Evolutionary conservation across 1,140 invertebrate genomes (phyloP).

Genomic region (Drosophila kohkoa): DNA sequence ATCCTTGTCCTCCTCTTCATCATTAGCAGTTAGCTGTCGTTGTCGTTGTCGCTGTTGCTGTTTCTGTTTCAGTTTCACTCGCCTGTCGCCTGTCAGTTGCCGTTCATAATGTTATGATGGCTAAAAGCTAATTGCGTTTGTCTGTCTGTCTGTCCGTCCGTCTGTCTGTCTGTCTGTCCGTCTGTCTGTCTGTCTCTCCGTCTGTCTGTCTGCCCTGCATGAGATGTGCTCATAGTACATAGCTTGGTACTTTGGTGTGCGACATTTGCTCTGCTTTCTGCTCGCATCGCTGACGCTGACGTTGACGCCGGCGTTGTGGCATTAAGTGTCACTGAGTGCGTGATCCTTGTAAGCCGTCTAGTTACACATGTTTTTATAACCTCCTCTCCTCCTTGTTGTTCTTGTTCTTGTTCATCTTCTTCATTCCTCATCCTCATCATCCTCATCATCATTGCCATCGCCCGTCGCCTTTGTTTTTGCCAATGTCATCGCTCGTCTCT

Average conservation of each 20-base stretch:
- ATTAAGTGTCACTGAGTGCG: constrained; percentile 82
- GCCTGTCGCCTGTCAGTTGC: constrained; percentile 62
- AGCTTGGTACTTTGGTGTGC: constrained; percentile 2
- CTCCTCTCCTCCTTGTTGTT: constrained; percentile 25
- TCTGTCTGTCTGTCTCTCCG: not conserved
- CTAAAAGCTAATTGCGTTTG: constrained; percentile 83
- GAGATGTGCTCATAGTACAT: too few species aligned
- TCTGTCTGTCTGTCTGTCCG: not conserved
- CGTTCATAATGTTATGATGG: constrained; percentile 82
- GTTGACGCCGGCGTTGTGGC: constrained; percentile 45
- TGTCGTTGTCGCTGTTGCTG: constrained; percentile 9
- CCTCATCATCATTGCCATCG: constrained; percentile 6
- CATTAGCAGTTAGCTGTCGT: constrained; percentile 71
- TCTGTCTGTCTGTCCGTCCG: constrained; percentile 45
- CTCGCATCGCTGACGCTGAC: constrained; percentile 10
- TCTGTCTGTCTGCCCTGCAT: not conserved
- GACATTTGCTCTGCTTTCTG: constrained; percentile 62
- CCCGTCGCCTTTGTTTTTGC: constrained; percentile 35
- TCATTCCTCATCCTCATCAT: not conserved
- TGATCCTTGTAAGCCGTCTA: constrained; percentile 82
- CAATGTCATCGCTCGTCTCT: constrained; percentile 19
- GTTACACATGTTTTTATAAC: constrained; percentile 83
- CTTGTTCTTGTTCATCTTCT: constrained; percentile 19
- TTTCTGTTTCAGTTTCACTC: constrained; percentile 41
- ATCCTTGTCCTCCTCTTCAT: constrained; percentile 49